Percentiles rank a stretch among this genome's conserved stretches.
phyloP scores from a whole-genome alignment of 2,113 vertebrate species.

The Amphiprion percula region DNA sequence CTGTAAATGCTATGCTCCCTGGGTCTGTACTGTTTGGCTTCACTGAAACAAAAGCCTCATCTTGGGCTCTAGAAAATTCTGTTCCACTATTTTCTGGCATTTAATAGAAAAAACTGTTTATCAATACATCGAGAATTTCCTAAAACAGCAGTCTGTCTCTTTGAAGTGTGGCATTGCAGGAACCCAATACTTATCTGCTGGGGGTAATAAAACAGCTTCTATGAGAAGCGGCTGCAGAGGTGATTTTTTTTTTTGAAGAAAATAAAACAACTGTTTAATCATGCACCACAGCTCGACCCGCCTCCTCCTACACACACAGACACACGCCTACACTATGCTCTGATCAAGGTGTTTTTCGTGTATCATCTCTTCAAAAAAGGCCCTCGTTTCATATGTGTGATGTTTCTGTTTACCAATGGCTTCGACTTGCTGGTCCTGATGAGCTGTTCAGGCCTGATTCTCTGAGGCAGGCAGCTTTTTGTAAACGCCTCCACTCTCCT shows the following conservation, averaged over 20 bases:
- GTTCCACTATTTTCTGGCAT: no score
- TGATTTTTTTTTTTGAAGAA: not conserved
- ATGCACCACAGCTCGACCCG: not conserved
- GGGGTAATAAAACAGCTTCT: not conserved
- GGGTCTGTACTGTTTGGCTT: no score
- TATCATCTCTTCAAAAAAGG: not conserved
- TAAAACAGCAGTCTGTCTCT: no score
- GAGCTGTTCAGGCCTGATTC: conserved; percentile 51
- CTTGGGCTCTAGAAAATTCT: no score
- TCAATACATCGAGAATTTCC: no score
- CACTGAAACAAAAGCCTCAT: no score
- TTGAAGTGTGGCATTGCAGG: no score
- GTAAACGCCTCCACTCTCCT: conserved; percentile 77
- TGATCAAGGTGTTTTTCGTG: not conserved
- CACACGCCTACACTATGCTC: conserved; percentile 1
- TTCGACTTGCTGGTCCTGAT: conserved; percentile 14
- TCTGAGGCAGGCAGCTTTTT: conserved; percentile 64
- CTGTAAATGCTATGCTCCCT: no score
- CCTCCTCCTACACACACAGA: conserved; percentile 13
- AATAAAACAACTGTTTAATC: not conserved
- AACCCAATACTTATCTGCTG: no score
- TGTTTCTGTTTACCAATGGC: conserved; percentile 26
- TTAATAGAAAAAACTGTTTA: no score
- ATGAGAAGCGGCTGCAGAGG: no score
- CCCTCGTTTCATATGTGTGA: not conserved